phyloP scores from a whole-genome alignment of 2,797 vertebrate genomes.

The Epinephelus malabaricus region DNA sequence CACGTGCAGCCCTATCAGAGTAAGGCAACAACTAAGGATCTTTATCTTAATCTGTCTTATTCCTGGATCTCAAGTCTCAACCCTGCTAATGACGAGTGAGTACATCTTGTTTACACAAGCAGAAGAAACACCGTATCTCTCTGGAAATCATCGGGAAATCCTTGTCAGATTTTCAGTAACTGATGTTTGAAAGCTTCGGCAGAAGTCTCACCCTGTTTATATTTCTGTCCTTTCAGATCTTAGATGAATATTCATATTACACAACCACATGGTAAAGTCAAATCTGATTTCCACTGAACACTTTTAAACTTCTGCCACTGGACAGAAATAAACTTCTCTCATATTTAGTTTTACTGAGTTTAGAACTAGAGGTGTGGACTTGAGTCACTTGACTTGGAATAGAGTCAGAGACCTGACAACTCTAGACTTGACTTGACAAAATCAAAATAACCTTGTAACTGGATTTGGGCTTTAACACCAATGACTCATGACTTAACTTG shows the following conservation, averaged over 20 bases:
- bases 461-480: too few species aligned
- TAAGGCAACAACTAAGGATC: conserved; percentile 17
- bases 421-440: too few species aligned
- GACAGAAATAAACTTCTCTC: too few species aligned
- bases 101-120: conserved; percentile 18
- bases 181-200: background rate
- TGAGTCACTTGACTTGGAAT: too few species aligned
- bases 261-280: background rate
- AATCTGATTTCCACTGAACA: background rate
- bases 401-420: too few species aligned
- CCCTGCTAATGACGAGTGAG: background rate
- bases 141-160: background rate
- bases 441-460: too few species aligned
- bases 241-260: background rate
- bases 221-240: background rate
- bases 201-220: background rate
- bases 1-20: background rate
- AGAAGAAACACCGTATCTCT: background rate
- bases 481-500: too few species aligned
- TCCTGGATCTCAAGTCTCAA: conserved; percentile 33
- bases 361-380: too few species aligned
- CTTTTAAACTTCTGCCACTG: too few species aligned
- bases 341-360: too few species aligned
- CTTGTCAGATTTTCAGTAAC: background rate
- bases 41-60: conserved; percentile 52